Percentiles rank a stretch among this genome's conserved stretches.
These are phyloP conservation scores for Furnarius figulus DNA, from an alignment of 2,113 vertebrate species.

Conservation along the genomic window DNA sequence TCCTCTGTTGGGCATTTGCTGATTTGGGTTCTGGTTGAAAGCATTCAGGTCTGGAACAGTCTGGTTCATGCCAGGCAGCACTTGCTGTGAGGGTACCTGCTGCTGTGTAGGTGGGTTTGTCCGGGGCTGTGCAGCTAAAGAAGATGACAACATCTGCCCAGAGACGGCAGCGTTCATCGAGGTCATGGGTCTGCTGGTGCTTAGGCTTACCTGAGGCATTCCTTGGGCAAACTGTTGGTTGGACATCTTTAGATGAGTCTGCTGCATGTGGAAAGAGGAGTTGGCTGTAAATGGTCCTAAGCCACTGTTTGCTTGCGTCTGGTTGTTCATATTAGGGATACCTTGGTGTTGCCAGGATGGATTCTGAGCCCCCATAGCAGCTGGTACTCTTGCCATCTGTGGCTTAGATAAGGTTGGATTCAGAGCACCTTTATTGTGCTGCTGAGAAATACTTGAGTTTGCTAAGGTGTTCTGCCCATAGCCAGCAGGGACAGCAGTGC, in stretches of 20 bases:
- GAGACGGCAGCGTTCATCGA: constrained; percentile 78
- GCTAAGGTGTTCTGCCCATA: constrained; percentile 87
- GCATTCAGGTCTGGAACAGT: constrained; percentile 83
- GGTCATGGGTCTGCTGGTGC: constrained; percentile 77
- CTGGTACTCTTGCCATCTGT: constrained; percentile 80
- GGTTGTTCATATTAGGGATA: constrained; percentile 81
- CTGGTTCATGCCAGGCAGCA: constrained; percentile 77
- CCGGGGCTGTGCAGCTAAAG: constrained; percentile 78
- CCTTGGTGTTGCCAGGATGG: constrained; percentile 86
- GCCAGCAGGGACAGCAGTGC: constrained; percentile 68
- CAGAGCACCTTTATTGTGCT: constrained; percentile 82
- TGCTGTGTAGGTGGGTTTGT: constrained; percentile 77
- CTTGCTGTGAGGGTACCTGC: constrained; percentile 81
- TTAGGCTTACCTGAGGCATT: constrained; percentile 77
- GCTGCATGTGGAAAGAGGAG: constrained; percentile 87
- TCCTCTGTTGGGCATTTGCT: constrained; percentile 74
- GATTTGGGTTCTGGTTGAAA: constrained; percentile 83
- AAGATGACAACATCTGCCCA: constrained; percentile 83
- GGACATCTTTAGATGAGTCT: constrained; percentile 87
- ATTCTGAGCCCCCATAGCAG: constrained; percentile 76
- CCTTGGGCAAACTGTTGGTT: constrained; percentile 78
- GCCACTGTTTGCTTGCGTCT: constrained; percentile 73
- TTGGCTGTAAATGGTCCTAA: constrained; percentile 80
- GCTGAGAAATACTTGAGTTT: constrained; percentile 76
- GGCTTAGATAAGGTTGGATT: constrained; percentile 85